Percentiles rank a stretch among this genome's conserved stretches.
phyloP scores from a whole-genome alignment of 2,888 invertebrate species.

The Exephanes ischioxanthus region DNA sequence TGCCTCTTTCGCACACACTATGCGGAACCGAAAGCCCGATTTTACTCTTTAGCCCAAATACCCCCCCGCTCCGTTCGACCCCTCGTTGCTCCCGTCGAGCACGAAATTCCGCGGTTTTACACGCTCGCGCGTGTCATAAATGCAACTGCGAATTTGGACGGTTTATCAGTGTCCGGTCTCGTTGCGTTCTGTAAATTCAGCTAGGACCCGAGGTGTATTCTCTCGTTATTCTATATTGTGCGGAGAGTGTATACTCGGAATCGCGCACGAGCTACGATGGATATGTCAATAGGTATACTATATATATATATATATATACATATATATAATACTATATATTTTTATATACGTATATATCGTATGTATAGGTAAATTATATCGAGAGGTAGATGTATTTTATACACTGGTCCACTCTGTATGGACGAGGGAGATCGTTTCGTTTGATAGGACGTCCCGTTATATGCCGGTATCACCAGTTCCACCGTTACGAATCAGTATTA shows the following conservation, averaged over 20 bases:
- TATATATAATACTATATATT: not conserved
- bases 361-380: conserved; percentile 6
- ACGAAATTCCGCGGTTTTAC: conserved; percentile 62
- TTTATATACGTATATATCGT: not conserved
- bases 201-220: conserved; percentile 5
- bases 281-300: conserved; percentile 3
- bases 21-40: conserved; percentile 45
- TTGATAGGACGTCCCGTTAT: conserved; percentile 39
- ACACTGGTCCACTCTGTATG: not conserved
- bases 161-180: conserved; percentile 64
- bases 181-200: conserved; percentile 51
- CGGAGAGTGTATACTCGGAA: not conserved
- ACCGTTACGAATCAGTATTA: conserved; percentile 27
- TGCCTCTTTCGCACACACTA: not conserved
- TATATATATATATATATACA: not conserved
- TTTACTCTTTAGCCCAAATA: conserved; percentile 29
- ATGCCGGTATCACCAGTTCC: conserved; percentile 14
- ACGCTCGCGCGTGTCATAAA: conserved; percentile 59
- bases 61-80: not conserved
- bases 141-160: conserved; percentile 49
- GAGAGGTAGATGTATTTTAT: not conserved
- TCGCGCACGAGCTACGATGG: not conserved
- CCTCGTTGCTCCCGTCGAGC: conserved; percentile 55
- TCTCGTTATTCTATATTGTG: conserved; percentile 18
- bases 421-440: conserved; percentile 29